Percentiles rank a stretch among this genome's conserved stretches.
Evolutionary conservation across 2,113 vertebrate species (phyloP).

Genomic region (Steatornis caripensis): DNA sequence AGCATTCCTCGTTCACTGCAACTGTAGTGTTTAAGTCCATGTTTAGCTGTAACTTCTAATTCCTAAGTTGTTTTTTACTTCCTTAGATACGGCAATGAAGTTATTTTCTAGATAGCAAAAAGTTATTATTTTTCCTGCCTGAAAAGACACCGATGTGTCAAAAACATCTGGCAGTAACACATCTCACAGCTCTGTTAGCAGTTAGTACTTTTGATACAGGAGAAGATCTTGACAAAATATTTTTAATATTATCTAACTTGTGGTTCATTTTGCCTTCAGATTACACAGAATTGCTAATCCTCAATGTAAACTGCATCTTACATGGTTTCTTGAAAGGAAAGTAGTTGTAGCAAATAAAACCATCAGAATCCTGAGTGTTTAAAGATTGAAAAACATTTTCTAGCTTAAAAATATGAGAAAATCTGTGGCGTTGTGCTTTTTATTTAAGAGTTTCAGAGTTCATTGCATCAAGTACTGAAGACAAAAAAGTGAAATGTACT

Average conservation of each 20-base stretch:
- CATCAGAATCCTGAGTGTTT: not conserved
- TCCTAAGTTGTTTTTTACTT: not conserved
- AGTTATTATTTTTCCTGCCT: not conserved
- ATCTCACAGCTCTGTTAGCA: not conserved
- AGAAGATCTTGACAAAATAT: not conserved
- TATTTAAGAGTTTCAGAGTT: not conserved
- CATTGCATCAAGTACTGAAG: not conserved
- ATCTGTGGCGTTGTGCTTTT: not conserved
- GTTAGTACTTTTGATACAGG: not conserved
- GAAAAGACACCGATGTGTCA: not conserved
- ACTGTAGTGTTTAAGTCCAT: not conserved
- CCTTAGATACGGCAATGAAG: not conserved
- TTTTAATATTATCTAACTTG: not conserved
- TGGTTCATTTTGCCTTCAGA: not conserved
- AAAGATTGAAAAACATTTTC: not conserved
- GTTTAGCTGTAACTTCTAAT: not conserved
- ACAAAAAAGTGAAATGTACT: not conserved
- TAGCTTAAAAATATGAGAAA: not conserved
- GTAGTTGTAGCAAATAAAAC: not conserved
- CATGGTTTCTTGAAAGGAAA: not conserved
- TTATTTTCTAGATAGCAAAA: not conserved
- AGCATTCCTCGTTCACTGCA: not conserved
- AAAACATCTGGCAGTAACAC: not conserved
- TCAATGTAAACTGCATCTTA: not conserved
- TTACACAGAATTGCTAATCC: not conserved